These are phyloP conservation scores for Temnothorax ravouxi DNA, from an alignment of 2,888 invertebrate species.

Conservation along the genomic window DNA sequence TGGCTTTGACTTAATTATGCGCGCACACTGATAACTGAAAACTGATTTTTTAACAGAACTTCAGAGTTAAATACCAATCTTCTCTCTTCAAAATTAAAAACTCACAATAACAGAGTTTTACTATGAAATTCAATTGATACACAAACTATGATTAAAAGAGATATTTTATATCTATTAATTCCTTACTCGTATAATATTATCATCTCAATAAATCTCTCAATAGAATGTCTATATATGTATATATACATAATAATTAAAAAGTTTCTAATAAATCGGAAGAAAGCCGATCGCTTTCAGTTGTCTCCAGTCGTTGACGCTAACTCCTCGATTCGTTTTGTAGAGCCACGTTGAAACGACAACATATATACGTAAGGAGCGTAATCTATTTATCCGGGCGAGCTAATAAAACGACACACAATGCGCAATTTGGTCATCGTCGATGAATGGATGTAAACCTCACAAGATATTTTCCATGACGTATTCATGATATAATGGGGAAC, in stretches of 20 bases:
- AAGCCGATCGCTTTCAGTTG: neutral
- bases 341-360: constrained; percentile 5
- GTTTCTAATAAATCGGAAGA: neutral
- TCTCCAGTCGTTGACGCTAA: neutral
- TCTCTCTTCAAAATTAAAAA: neutral
- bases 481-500: constrained; percentile 48
- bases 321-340: neutral
- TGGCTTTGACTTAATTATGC: neutral
- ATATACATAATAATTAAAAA: no score
- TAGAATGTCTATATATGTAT: neutral
- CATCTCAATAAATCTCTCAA: neutral
- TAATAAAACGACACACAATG: constrained; percentile 62
- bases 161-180: neutral
- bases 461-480: constrained; percentile 50
- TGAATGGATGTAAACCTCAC: constrained; percentile 61
- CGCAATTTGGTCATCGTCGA: constrained; percentile 61
- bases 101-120: neutral
- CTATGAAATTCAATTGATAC: neutral
- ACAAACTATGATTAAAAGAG: neutral
- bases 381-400: constrained; percentile 45
- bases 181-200: neutral
- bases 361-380: constrained; percentile 25
- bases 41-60: neutral
- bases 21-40: neutral
- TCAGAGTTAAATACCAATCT: neutral